Evolutionary conservation across 1,140 invertebrate genomes (phyloP).

Genomic region (Helicoverpa zea): DNA sequence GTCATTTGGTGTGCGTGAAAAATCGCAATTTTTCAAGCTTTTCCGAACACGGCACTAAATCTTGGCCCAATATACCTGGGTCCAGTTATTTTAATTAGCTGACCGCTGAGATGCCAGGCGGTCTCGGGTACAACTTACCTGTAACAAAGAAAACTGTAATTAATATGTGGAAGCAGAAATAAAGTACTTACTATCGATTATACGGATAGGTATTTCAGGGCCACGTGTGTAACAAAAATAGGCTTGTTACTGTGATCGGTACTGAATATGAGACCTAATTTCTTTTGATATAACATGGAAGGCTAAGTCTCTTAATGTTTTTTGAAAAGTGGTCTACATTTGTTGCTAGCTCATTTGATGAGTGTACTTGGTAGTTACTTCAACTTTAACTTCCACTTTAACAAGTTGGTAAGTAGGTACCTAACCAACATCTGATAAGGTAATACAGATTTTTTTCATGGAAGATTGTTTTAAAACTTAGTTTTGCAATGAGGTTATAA

Average conservation of each 20-base stretch:
- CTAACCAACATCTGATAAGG: too few relatives aligned
- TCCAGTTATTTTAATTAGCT: conserved; percentile 34
- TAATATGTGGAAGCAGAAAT: conserved; percentile 16
- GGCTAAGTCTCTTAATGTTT: too few relatives aligned
- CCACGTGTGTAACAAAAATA: neutral
- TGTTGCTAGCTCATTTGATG: too few relatives aligned
- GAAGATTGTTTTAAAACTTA: too few relatives aligned
- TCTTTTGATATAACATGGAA: too few relatives aligned
- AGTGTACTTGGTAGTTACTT: too few relatives aligned
- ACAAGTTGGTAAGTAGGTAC: too few relatives aligned
- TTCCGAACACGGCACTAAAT: conserved; percentile 16
- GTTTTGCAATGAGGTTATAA: too few relatives aligned
- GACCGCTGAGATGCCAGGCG: conserved; percentile 5
- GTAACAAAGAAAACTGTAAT: conserved; percentile 52
- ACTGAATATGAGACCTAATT: too few relatives aligned
- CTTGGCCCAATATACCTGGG: conserved; percentile 5
- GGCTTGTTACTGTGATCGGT: neutral
- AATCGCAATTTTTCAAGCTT: conserved; percentile 27
- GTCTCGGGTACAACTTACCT: conserved; percentile 52
- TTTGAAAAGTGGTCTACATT: too few relatives aligned
- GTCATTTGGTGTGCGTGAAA: conserved; percentile 38
- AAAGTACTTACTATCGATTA: conserved; percentile 3
- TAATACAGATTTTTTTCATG: too few relatives aligned
- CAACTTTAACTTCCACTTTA: too few relatives aligned
- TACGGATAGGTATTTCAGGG: conserved; percentile 9